Evolutionary conservation across 1,140 invertebrate genomes (phyloP).

Genomic region (Globodera ellingtonae): DNA sequence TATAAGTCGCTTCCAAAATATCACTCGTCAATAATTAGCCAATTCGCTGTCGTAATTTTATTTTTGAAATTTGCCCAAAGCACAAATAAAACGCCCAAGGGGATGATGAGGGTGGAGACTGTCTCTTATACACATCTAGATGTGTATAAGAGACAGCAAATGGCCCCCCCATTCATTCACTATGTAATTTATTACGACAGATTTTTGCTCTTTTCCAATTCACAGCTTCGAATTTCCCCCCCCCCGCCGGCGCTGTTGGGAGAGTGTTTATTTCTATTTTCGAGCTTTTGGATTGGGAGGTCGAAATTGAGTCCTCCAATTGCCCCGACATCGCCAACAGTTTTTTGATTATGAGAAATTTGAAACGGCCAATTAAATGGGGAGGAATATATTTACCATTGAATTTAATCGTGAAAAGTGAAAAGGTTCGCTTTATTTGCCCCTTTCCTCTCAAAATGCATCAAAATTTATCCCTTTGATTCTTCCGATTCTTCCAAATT

Average conservation of each 20-base stretch:
- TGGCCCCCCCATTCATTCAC: neutral
- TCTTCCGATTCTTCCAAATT: neutral
- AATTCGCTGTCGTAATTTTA: constrained; percentile 12
- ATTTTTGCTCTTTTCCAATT: neutral
- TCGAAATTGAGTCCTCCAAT: neutral
- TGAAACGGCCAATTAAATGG: neutral
- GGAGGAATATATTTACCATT: too few relatives aligned
- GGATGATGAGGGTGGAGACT: neutral
- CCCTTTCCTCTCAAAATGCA: neutral
- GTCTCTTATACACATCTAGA: too few relatives aligned
- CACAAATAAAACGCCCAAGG: constrained; percentile 9
- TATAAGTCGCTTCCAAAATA: too few relatives aligned
- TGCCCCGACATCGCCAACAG: neutral
- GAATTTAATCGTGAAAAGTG: neutral
- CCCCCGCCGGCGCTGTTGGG: neutral
- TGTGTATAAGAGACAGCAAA: too few relatives aligned
- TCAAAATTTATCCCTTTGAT: neutral
- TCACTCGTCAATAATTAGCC: too few relatives aligned
- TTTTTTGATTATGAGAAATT: constrained; percentile 1
- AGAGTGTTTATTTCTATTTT: constrained; percentile 9
- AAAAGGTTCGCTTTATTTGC: neutral
- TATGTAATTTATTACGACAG: neutral
- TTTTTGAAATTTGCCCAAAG: constrained; percentile 8
- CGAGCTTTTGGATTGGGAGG: neutral
- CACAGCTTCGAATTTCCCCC: neutral